Evolutionary conservation across 1,140 invertebrate species (phyloP), one percentile per base, ranked within the genome.

Genomic region (Drosophila hydei): DNA sequence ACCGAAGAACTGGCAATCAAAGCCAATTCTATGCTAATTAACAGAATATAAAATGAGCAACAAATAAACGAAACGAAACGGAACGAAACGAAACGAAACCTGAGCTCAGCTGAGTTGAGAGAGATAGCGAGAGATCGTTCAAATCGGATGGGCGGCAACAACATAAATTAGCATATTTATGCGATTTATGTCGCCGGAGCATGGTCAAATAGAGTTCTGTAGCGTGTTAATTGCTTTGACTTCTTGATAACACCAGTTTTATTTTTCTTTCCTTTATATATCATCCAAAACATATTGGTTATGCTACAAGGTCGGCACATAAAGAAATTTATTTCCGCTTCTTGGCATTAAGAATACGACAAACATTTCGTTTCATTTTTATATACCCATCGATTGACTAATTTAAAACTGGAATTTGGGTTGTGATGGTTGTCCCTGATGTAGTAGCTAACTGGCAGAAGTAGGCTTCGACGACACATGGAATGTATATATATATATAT

Each of bases 81-180:
- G 62, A 72, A 68, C 68, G 27, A 40, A 40, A 11, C 25, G 1
- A 67, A 75, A 76, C 58, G 73, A 72, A 72, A 72, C 69, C 51
- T 61, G 47, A 72, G 25, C 21, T 25, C 4, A 43, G 54, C 43
- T 33, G 30, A 33, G 30, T n/a, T 14, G 45, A 47, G 40, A 19
- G 42, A 74, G 60, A 14, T 7, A 16, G 4, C 1, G n/a, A 4
- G 38, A 40, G 67, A 72, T 42, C 4, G 18, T 40, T n/a, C 11
- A 55, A 55, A 55, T 52, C 45, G 27, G 27, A 65, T 65, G 54
- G 62, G 54, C 52, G 54, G 54, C 43, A 64, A 52, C 38, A 64
- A 70, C 72, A 64, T 63, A 61, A 77, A 77, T 77, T 77, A 77
- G 47, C 75, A 77, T 77, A 77, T 77, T 77, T 77, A 75, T 77